phyloP scores from a whole-genome alignment of 1,140 invertebrate species.

The Zaprionus kolodkinae region DNA sequence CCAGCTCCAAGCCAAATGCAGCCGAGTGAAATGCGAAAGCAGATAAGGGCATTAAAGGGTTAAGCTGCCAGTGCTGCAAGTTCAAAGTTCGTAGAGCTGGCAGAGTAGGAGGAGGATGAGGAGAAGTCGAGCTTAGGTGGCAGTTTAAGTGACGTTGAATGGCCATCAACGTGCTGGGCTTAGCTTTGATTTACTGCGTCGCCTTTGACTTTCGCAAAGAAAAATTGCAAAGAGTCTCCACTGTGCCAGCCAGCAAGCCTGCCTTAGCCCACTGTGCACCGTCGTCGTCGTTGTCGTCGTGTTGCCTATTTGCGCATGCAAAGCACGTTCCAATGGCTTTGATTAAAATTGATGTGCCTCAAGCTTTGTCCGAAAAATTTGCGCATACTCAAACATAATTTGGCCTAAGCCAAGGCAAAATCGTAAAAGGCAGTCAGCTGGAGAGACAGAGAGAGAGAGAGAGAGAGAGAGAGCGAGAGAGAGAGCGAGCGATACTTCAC shows the following conservation, averaged over 20 bases:
- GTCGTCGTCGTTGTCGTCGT: neutral
- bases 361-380: constrained; percentile 77
- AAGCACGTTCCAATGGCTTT: constrained; percentile 68
- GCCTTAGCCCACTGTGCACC: too few relatives aligned
- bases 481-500: constrained; percentile 42
- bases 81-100: constrained; percentile 61
- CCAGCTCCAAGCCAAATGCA: constrained; percentile 39
- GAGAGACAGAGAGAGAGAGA: neutral
- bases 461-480: neutral
- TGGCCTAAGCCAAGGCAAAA: constrained; percentile 74
- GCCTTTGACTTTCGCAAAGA: constrained; percentile 44
- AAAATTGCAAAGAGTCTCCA: neutral
- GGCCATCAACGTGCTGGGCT: constrained; percentile 70
- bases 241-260: too few relatives aligned
- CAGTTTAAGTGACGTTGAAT: constrained; percentile 59
- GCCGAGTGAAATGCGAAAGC: constrained; percentile 74
- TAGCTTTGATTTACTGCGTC: constrained; percentile 76
- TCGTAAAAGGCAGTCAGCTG: constrained; percentile 53
- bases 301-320: constrained; percentile 55
- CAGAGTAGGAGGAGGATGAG: neutral
- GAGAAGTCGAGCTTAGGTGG: constrained; percentile 22
- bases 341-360: constrained; percentile 78
- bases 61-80: constrained; percentile 65
- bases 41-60: constrained; percentile 77
- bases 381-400: constrained; percentile 79